Evolutionary conservation across 2,888 invertebrate genomes (phyloP), one percentile per base, ranked within the genome.

Genomic region (Drosophila multiciliata): DNA sequence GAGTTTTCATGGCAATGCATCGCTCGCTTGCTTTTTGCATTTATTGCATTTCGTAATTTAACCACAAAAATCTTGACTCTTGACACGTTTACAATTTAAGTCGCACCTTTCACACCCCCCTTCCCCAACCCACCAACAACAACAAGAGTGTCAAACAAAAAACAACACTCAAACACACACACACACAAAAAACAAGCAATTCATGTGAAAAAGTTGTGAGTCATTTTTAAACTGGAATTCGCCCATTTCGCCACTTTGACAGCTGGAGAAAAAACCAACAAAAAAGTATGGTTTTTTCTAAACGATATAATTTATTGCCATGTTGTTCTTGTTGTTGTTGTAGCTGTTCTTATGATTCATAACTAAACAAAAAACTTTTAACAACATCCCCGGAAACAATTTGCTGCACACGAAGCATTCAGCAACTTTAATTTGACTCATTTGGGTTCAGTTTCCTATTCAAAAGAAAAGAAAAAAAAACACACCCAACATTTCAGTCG

Each of bases 321-420:
- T 69, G 52, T 66, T 65, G 66, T 62, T 42, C n/a, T 20, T 42
- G 4, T 8, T 68, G 64, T 54, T 65, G 59, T 29, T 32, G 29
- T n/a, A 0, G 60, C 29, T 57, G 15, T 35, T 36, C n/a, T 45
- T 86, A 88, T 85, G 85, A 85, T 88, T 85, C 85, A 85, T 90
- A 85, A 85, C 85, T 78, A 89, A 90, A 90, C 66, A 85, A 58
- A 75, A 72, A 89, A 70, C 68, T 78, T 78, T 87, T 70, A 54
- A 73, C 85, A 85, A 85, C 89, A 90, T 85, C 85, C 90, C 85
- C 90, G 85, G 85, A 85, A 85, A 83, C 85, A 90, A 85, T 90
- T 85, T 88, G 75, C 78, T 81, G 85, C 89, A 85, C 85, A 85
- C 89, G 86, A 89, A 78, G 60, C 85, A 77, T 85, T 90, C 80